phyloP scores from a whole-genome alignment of 35 echinoderm and acorn worm genomes.

The Acanthaster planci region DNA sequence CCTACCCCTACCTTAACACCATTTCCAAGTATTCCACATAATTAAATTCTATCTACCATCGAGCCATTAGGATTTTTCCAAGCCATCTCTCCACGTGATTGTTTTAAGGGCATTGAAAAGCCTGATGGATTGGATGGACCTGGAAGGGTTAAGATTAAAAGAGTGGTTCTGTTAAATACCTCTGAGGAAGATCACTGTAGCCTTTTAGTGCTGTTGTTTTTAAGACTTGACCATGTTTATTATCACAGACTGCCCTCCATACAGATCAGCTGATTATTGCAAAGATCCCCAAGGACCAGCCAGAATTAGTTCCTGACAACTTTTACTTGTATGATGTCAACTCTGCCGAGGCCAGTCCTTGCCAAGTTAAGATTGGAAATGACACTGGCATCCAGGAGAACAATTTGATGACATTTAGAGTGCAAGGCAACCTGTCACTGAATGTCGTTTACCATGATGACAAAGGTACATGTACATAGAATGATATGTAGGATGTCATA shows the following conservation, averaged over 20 bases:
- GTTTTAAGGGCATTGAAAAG: no score
- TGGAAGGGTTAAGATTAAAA: no score
- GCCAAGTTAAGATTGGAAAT: not conserved
- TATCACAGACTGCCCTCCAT: slow-evolving; percentile 16
- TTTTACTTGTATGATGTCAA: slow-evolving; percentile 30
- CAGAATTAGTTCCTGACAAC: not conserved
- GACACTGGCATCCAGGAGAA: slow-evolving; percentile 3
- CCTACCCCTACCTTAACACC: no score
- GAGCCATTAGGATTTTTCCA: no score
- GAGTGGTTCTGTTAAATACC: no score
- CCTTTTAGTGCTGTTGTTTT: no score
- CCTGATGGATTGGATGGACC: no score
- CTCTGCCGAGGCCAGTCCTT: slow-evolving; percentile 2
- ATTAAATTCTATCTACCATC: no score
- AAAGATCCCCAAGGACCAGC: not conserved
- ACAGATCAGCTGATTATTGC: slow-evolving; percentile 6
- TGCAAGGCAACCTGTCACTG: slow-evolving; percentile 32
- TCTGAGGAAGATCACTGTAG: no score
- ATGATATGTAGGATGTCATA: no score
- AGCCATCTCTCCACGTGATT: no score
- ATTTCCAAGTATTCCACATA: no score
- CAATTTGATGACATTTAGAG: slow-evolving; percentile 33
- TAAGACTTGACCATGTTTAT: not conserved
- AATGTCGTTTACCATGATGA: slow-evolving; percentile 45
- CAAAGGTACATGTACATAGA: slow-evolving; percentile 18